Percentiles rank a stretch among this genome's conserved stretches.
Evolutionary conservation across 2,113 vertebrate species (phyloP).

Genomic region (Okapia johnstoni): DNA sequence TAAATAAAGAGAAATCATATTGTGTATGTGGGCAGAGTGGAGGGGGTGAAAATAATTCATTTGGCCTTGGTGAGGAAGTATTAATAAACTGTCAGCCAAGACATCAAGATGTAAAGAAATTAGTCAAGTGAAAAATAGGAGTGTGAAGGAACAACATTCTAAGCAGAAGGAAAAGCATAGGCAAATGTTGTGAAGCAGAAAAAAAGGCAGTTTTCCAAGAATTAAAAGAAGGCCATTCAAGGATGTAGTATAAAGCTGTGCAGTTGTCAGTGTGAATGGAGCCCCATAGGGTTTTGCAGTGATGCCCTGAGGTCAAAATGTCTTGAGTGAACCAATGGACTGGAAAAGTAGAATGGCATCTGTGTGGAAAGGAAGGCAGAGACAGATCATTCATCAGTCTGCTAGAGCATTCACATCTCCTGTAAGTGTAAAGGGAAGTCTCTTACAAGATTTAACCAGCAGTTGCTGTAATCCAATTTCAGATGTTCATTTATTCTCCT

Average conservation of each 20-base stretch:
- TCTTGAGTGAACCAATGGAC: background rate
- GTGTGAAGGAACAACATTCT: background rate
- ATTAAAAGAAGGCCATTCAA: background rate
- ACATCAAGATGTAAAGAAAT: background rate
- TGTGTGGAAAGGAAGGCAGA: background rate
- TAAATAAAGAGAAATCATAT: background rate
- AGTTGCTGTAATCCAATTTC: background rate
- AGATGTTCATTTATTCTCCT: background rate
- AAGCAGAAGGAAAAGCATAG: background rate
- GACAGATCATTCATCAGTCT: background rate
- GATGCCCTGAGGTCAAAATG: background rate
- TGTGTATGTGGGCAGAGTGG: fast-evolving
- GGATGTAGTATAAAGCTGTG: background rate
- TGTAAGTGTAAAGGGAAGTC: background rate
- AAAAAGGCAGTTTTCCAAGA: background rate
- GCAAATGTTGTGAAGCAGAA: background rate
- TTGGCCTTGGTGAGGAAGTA: background rate
- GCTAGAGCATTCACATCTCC: background rate
- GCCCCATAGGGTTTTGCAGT: background rate
- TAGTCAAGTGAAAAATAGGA: background rate
- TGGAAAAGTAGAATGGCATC: background rate
- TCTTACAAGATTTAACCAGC: background rate
- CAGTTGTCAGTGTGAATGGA: background rate
- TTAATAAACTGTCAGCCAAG: background rate
- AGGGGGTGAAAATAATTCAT: background rate